These are phyloP conservation scores for Microtus richardsoni DNA, from an alignment of 2,113 vertebrate genomes.

Conservation along the genomic window DNA sequence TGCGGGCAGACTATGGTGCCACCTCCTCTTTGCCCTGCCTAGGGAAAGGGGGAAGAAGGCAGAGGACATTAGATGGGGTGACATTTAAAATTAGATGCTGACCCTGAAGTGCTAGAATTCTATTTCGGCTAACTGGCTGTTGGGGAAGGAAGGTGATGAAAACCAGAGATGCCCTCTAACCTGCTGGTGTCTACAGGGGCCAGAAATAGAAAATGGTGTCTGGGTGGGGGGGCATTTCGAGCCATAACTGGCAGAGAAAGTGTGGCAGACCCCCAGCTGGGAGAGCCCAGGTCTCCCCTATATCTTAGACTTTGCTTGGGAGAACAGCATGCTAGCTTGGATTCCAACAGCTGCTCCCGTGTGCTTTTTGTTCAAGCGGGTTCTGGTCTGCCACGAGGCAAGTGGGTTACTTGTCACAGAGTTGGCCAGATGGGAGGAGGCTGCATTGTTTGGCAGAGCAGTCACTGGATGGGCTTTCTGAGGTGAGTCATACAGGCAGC, in stretches of 20 bases:
- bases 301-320: not conserved
- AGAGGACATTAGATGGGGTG: too few relatives aligned
- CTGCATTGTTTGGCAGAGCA: not conserved
- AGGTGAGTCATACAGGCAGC: not conserved
- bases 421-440: not conserved
- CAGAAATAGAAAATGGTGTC: not conserved
- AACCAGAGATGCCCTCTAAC: not conserved
- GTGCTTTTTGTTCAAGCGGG: not conserved
- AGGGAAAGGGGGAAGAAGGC: not conserved
- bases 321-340: not conserved
- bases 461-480: not conserved
- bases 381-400: not conserved
- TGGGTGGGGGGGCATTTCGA: too few relatives aligned
- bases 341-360: not conserved
- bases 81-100: too few relatives aligned
- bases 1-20: accelerated
- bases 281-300: not conserved
- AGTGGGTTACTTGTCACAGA: not conserved
- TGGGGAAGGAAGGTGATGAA: not conserved
- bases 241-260: not conserved
- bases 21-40: not conserved
- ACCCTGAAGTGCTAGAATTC: not conserved
- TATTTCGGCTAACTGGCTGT: not conserved
- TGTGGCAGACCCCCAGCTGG: not conserved
- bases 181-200: not conserved